phyloP scores from a whole-genome alignment of 1,140 invertebrate species.

The Drosophila watanabei region DNA sequence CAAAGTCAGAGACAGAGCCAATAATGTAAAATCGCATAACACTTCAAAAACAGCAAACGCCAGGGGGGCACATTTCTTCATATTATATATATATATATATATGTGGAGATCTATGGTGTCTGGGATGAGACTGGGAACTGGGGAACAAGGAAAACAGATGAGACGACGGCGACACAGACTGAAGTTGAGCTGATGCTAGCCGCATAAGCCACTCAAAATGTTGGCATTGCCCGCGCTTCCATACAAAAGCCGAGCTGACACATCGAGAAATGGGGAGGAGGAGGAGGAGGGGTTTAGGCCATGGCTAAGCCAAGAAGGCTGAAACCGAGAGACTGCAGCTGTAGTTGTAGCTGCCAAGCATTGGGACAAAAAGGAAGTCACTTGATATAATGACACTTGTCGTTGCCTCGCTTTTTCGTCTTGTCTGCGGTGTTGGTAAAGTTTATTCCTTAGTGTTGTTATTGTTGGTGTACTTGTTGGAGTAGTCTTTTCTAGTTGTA shows the following conservation, averaged over 20 bases:
- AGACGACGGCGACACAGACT: constrained; percentile 12
- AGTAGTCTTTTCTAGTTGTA: constrained; percentile 15
- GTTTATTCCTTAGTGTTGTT: constrained; percentile 16
- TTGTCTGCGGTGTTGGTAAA: constrained; percentile 5
- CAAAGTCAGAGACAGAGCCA: constrained; percentile 60
- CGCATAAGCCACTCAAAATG: constrained; percentile 75
- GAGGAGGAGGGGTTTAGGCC: constrained; percentile 18
- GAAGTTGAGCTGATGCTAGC: constrained; percentile 33
- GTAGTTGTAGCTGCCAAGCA: constrained; percentile 30
- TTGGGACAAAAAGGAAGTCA: constrained; percentile 73
- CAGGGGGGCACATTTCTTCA: constrained; percentile 13
- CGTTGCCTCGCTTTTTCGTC: constrained; percentile 42
- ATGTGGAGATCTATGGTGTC: constrained; percentile 10
- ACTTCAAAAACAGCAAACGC: constrained; percentile 64
- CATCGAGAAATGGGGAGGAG: constrained; percentile 18
- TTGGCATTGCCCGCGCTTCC: constrained; percentile 59
- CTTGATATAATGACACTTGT: constrained; percentile 82
- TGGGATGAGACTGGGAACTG: constrained; percentile 2
- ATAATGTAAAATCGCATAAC: constrained; percentile 82
- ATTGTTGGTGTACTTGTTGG: constrained; percentile 2
- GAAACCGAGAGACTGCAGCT: constrained; percentile 20
- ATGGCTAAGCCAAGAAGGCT: constrained; percentile 23
- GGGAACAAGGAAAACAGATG: background rate
- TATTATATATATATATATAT: background rate
- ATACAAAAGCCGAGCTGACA: constrained; percentile 52